Evolutionary conservation across 1,140 invertebrate species (phyloP), one percentile per base, ranked within the genome.

Genomic region (Atta texana): DNA sequence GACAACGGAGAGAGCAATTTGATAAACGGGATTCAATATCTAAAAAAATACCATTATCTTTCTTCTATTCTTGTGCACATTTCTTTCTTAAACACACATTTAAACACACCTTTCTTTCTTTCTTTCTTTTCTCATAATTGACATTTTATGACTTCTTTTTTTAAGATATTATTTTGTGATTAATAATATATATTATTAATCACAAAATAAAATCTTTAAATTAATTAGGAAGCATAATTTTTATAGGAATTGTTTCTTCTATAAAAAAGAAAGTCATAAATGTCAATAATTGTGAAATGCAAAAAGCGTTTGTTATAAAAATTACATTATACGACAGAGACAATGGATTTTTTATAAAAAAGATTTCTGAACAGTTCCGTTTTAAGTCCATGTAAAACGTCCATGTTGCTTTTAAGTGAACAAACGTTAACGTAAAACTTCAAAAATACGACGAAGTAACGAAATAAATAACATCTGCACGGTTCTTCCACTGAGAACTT

Each of bases 401-500:
- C 24, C 24, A 24, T 24, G 24, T n/a, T 16, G 18, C 10, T 14
- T 12, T 66, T 21, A 51, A 14, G 18, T 39, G 28, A 53, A 78
- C 39, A 44, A 44, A 28, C 28, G 59, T 6, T 39, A 39, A 31
- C 24, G 1, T 64, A 31, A 31, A 49, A 64, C 39, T 78, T 66
- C 10, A 64, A 51, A 78, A 66, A 53, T 51, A 80, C 6, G 61
- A 53, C 8, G 18, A 14, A 24, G 44, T 44, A 21, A 3, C 31
- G n/a, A 68, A 66, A 28, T 31, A 49, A 68, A 14, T 21, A 49
- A 16, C 77, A 69, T 7, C 28, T 68, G n/a, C 28, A 55, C 10
- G 59, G 18, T 68, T 80, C 28, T 53, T 34, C 39, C 7, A 49
- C n/a, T 14, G 28, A 34, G n/a, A 80, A 80, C 7, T 68, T 53